Conservation (phyloP, 2,797 vertebrate species). For the Chloroceryle inda region DNA sequence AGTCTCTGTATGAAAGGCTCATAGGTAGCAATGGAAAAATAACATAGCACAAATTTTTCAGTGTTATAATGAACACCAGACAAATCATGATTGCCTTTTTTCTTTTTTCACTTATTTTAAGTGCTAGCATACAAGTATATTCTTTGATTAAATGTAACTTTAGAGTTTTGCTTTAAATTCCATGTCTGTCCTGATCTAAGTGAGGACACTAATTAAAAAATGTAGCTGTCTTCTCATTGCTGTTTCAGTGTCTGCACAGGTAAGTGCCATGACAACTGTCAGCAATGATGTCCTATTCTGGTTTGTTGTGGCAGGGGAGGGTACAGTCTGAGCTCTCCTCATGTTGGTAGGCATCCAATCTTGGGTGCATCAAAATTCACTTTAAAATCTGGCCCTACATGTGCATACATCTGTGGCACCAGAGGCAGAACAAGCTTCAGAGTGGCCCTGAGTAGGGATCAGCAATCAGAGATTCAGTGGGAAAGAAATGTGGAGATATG, state of each 20-base stretch:
- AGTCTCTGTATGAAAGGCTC: slow-evolving; percentile 63
- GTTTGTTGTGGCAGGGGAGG: fast-evolving
- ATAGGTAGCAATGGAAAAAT: slow-evolving; percentile 47
- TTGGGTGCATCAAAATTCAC: neutral
- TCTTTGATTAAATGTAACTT: slow-evolving; percentile 67
- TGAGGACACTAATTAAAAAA: neutral
- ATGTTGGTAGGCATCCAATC: neutral
- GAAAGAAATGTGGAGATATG: fast-evolving
- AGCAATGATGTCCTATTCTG: fast-evolving
- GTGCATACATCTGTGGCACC: fast-evolving
- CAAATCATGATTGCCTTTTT: slow-evolving; percentile 70
- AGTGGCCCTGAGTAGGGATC: neutral
- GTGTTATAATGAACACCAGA: slow-evolving; percentile 75
- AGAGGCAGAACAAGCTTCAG: fast-evolving
- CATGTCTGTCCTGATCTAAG: neutral
- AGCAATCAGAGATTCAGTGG: fast-evolving
- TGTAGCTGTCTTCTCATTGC: neutral
- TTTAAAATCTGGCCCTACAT: fast-evolving
- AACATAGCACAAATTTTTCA: slow-evolving; percentile 47
- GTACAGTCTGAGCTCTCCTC: neutral
- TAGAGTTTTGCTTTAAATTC: neutral
- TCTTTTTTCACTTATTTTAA: slow-evolving; percentile 46
- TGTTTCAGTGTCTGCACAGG: neutral
- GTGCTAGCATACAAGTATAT: slow-evolving; percentile 27
- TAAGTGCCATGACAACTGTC: neutral